Conservation (phyloP, 53 echinoderm and acorn worm species). For the Echinometra lucunter region DNA sequence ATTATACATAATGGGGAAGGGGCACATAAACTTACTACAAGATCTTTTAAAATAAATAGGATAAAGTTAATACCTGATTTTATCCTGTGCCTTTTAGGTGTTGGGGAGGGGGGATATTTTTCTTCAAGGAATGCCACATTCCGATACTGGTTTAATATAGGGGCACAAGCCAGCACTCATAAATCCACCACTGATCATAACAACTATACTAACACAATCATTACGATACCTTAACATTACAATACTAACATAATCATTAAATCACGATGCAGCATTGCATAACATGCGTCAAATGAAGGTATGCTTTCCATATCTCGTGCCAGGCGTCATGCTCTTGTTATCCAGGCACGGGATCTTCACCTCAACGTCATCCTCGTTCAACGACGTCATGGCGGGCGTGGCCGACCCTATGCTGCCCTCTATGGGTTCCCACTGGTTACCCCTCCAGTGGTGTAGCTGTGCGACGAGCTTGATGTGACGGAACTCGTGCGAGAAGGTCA, state of each 20-base stretch:
- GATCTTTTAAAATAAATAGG: no score
- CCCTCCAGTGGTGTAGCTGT: constrained; percentile 74
- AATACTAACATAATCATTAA: constrained; percentile 45
- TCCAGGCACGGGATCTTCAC: constrained; percentile 60
- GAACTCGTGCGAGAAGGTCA: constrained; percentile 84
- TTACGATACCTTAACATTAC: neutral
- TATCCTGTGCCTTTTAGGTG: no score
- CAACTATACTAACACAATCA: no score
- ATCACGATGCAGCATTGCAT: constrained; percentile 28
- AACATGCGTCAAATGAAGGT: constrained; percentile 62
- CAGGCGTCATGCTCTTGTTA: constrained; percentile 15
- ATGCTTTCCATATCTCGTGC: constrained; percentile 27
- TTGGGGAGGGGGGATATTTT: no score
- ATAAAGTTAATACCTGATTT: no score
- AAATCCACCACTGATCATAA: no score
- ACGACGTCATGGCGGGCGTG: constrained; percentile 56
- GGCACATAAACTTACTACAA: no score
- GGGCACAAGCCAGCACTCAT: no score
- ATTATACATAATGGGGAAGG: no score
- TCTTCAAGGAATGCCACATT: no score
- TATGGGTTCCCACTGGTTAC: constrained; percentile 69
- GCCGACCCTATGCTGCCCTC: constrained; percentile 62
- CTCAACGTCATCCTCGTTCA: constrained; percentile 64
- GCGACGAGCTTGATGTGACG: constrained; percentile 75
- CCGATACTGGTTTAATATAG: no score